Conservation (phyloP, 2,113 vertebrate genomes). For the Vidua chalybeata region DNA sequence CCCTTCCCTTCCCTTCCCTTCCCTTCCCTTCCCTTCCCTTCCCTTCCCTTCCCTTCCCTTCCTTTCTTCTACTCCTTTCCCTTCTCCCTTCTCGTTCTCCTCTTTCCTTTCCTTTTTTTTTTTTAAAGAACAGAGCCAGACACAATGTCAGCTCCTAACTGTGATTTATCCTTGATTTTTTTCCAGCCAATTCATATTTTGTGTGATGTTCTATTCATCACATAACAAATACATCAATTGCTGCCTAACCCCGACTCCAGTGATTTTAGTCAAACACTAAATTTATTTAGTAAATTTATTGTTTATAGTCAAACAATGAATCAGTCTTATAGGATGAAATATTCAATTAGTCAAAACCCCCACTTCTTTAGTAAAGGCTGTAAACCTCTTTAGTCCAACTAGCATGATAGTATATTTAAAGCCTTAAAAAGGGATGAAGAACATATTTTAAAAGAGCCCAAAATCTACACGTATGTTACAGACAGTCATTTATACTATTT, state of each 20-base stretch:
- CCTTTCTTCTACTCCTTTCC: no score
- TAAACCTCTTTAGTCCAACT: background rate
- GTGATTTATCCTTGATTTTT: background rate
- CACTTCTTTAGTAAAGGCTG: background rate
- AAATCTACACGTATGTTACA: background rate
- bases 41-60: accelerated
- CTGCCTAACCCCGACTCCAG: background rate
- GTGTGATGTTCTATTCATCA: background rate
- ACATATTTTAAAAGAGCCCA: background rate
- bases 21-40: no score
- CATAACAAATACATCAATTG: background rate
- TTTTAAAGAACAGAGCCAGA: background rate
- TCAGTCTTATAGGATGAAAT: background rate
- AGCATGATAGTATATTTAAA: background rate
- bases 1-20: accelerated
- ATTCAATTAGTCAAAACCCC: background rate
- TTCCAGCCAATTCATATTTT: background rate
- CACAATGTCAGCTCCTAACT: background rate
- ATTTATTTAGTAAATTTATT: background rate
- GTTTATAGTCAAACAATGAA: background rate
- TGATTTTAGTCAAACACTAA: background rate
- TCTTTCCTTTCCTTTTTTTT: no score
- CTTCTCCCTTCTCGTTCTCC: no score
- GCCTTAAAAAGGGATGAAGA: background rate
- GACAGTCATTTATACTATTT: background rate